Percentiles rank a stretch among this genome's conserved stretches.
Conservation (phyloP, 2,113 vertebrate species). For the Paramisgurnus dabryanus region DNA sequence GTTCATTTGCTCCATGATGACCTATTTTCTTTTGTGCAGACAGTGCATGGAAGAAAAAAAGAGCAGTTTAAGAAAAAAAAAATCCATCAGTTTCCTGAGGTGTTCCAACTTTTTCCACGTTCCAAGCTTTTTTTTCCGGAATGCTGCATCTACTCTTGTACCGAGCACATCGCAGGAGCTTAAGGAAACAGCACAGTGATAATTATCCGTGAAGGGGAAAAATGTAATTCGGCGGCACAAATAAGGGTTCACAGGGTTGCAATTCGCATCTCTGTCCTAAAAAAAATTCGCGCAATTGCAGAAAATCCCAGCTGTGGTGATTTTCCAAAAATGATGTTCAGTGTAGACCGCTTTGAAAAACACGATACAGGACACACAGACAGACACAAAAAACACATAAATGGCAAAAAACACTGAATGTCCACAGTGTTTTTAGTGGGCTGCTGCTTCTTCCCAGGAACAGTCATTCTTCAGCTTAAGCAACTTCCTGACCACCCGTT, state of each 20-base stretch:
- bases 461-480: slow-evolving; percentile 93
- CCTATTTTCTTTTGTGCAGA: background rate
- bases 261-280: slow-evolving; percentile 29
- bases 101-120: background rate
- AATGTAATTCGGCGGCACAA: background rate
- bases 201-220: background rate
- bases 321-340: slow-evolving; percentile 33
- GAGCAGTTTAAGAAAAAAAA: background rate
- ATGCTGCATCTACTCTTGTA: background rate
- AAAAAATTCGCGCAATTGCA: slow-evolving; percentile 13
- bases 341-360: slow-evolving; percentile 42
- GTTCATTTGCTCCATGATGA: slow-evolving; percentile 3
- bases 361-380: slow-evolving; percentile 35
- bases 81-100: background rate
- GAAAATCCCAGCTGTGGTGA: slow-evolving; percentile 29
- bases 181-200: background rate
- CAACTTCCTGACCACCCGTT: slow-evolving; percentile 89
- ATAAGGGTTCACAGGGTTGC: background rate
- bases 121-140: background rate
- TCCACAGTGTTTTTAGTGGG: slow-evolving; percentile 69
- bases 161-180: slow-evolving; percentile 15
- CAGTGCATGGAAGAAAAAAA: background rate
- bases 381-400: slow-evolving; percentile 39
- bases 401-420: slow-evolving; percentile 42
- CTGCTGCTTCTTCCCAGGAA: slow-evolving; percentile 79